Base-by-base conservation (phyloP, 2,888 invertebrate genomes). In the Mesorhabditis spiculigera region DNA sequence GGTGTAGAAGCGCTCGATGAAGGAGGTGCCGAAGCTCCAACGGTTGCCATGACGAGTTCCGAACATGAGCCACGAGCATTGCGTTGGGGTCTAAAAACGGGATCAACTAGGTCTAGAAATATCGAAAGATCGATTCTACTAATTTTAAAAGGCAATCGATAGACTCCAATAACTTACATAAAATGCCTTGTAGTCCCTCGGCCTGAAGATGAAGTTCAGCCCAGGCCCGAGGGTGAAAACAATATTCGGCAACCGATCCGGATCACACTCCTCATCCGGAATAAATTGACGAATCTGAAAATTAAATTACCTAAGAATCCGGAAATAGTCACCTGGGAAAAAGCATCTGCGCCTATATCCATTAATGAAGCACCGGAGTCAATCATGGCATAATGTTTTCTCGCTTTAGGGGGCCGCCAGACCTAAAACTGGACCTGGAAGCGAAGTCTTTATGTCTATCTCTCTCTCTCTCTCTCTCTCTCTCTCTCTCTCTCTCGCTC, bases 51-150 rank as follows among this genome's bases (percentile, higher is more conserved):
- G 8, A 13, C 58, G 58, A 50, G 8, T 50, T 10, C 58, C 58
- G 58, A 50, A 50, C 58, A 50, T 50, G 8, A 50, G 58, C 58
- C 58, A 50, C n/a, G 58, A 50, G 58, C 58, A 50, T 13, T 50
- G 58, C 1, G 8, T 50, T 10, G 58, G n/a, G n/a, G 0, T n/a
- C 58, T 50, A n/a, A n/a, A 50, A 50, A 50, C n/a, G 58, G n/a
- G 58, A n/a, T n/a, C 10, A 50, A 50, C n/a, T 13, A n/a, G n/a
- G 58, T 13, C n/a, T 50, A 50, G n/a, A 50, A 50, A 10, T 50
- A 13, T 50, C 8, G 58, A 50, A 10, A 50, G 28, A 28, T 28
- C 28, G 28, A 28, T 28, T 28, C 28, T 28, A 28, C 28, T 28
- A 28, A 28, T 28, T 28, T 28, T 28, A 28, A 28, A 28, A 28